Evolutionary conservation across 2,888 invertebrate genomes (phyloP).

Genomic region (Autographa pulchrina): DNA sequence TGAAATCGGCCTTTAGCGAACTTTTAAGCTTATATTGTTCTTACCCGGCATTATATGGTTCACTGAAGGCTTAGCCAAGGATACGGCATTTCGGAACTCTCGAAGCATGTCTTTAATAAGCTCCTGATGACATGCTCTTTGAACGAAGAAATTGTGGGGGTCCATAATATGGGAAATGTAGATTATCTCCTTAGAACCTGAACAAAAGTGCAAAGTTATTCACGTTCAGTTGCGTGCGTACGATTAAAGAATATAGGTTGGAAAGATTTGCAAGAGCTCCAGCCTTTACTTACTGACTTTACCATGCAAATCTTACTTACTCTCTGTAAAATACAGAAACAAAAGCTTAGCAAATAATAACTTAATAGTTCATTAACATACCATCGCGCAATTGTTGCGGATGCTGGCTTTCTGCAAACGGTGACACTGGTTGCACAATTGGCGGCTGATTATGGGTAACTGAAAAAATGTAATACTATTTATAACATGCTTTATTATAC

Average conservation of each 20-base stretch:
- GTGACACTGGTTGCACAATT: conserved; percentile 68
- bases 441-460: conserved; percentile 67
- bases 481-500: no score
- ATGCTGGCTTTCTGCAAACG: conserved; percentile 72
- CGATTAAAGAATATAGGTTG: no score
- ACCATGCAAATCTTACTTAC: no score
- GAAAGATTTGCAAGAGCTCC: no score
- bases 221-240: no score
- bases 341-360: no score
- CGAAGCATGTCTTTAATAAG: conserved; percentile 78
- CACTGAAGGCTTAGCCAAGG: conserved; percentile 73
- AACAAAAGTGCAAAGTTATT: neutral
- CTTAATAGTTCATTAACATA: conserved; percentile 47
- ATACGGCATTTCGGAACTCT: conserved; percentile 77
- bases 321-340: no score
- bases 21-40: conserved; percentile 7
- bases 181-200: conserved; percentile 86
- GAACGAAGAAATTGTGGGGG: conserved; percentile 91
- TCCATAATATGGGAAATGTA: conserved; percentile 89
- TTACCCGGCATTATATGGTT: conserved; percentile 77
- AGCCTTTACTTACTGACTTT: no score
- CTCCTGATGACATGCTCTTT: conserved; percentile 77
- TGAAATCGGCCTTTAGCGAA: neutral
- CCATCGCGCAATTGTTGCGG: conserved; percentile 78
- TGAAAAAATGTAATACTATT: conserved; percentile 39